A percentile compares a stretch with the other conserved stretches of the same genome.
Evolutionary conservation across 1,140 invertebrate genomes (phyloP).

Genomic region (Zaprionus inermis): DNA sequence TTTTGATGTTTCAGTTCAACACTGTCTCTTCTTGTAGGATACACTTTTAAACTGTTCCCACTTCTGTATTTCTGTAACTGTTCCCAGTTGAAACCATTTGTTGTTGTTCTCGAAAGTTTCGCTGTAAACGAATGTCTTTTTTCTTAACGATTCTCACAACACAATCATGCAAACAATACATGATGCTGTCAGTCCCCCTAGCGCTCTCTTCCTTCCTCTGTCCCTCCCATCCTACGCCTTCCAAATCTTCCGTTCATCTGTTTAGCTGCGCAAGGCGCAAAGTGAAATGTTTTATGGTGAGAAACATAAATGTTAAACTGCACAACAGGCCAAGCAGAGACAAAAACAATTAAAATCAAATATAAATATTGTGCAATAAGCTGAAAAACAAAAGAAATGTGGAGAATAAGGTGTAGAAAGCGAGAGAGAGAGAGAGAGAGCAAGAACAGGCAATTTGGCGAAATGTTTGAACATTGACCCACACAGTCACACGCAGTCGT

Average conservation of each 20-base stretch:
- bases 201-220: background rate
- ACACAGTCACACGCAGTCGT: slow-evolving; percentile 12
- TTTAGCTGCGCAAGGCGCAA: slow-evolving; percentile 14
- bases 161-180: background rate
- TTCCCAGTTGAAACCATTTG: background rate
- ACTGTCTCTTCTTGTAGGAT: no score
- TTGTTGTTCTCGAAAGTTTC: background rate
- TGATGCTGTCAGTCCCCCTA: background rate
- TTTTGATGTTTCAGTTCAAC: no score
- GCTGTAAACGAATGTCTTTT: background rate
- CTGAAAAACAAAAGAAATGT: slow-evolving; percentile 41
- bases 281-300: slow-evolving; percentile 26
- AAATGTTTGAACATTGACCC: slow-evolving; percentile 60
- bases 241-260: slow-evolving; percentile 2
- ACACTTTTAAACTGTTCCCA: background rate
- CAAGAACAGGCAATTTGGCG: slow-evolving; percentile 36
- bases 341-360: slow-evolving; percentile 71
- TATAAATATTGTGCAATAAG: slow-evolving; percentile 77
- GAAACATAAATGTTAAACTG: slow-evolving; percentile 33
- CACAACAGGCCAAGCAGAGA: slow-evolving; percentile 24
- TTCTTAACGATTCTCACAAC: background rate
- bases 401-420: background rate
- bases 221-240: background rate
- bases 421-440: background rate
- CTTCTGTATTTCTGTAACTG: no score